Conservation (phyloP, 2,888 invertebrate genomes). For the Aphidius colemani region DNA sequence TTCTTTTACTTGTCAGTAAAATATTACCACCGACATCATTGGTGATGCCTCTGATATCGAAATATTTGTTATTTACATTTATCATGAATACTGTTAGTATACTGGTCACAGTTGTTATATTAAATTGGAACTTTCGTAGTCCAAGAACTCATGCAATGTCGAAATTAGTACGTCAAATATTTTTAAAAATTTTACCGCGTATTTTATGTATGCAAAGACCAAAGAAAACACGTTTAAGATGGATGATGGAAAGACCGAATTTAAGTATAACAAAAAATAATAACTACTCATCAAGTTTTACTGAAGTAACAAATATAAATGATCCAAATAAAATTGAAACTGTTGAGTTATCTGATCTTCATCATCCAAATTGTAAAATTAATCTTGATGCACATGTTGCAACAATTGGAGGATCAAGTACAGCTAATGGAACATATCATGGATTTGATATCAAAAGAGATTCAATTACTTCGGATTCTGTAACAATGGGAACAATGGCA, state of each 20-base stretch:
- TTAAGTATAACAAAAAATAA: conserved; percentile 87
- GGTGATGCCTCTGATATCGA: conserved; percentile 97
- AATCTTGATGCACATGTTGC: conserved; percentile 77
- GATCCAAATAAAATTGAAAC: conserved; percentile 77
- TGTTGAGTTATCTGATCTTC: conserved; percentile 91
- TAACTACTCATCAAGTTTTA: conserved; percentile 79
- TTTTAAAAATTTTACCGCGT: conserved; percentile 92
- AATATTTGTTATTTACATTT: conserved; percentile 98
- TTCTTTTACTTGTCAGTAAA: conserved; percentile 96
- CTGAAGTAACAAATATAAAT: conserved; percentile 72
- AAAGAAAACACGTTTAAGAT: conserved; percentile 85
- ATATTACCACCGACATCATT: conserved; percentile 98
- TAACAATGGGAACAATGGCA: conserved; percentile 89
- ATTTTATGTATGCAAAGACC: conserved; percentile 95
- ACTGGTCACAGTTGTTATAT: conserved; percentile 97
- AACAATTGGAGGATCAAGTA: conserved; percentile 54
- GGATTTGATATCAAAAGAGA: conserved; percentile 75
- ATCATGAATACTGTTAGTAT: conserved; percentile 99
- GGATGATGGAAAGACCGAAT: conserved; percentile 98
- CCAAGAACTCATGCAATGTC: conserved; percentile 98
- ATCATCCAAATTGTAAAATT: conserved; percentile 95
- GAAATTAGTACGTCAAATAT: conserved; percentile 76
- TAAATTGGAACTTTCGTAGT: conserved; percentile 99
- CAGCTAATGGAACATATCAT: conserved; percentile 55
- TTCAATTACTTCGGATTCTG: conserved; percentile 89